These are phyloP conservation scores for Pristionchus fissidentatus DNA, from an alignment of 2,888 invertebrate genomes.

Conservation along the genomic window DNA sequence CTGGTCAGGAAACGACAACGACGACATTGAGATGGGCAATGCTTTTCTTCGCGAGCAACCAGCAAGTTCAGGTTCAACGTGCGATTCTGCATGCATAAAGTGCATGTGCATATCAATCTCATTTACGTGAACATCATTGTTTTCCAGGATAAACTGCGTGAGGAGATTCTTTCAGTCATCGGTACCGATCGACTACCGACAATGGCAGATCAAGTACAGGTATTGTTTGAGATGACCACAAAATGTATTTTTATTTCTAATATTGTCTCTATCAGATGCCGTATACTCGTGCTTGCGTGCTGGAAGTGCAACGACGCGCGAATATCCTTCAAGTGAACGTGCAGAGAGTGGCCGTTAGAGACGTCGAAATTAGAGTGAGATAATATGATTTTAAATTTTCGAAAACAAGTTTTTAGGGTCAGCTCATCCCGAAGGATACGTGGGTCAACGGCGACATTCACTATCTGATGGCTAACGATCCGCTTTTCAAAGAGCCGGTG, in stretches of 20 bases:
- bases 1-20: constrained; percentile 9
- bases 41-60: background rate
- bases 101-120: background rate
- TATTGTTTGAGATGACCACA: background rate
- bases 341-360: background rate
- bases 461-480: background rate
- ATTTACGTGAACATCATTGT: background rate
- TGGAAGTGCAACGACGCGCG: background rate
- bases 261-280: background rate
- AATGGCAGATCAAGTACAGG: background rate
- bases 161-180: background rate
- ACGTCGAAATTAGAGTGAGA: background rate
- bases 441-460: constrained; percentile 38
- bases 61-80: constrained; percentile 5
- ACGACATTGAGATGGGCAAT: constrained; percentile 22
- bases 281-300: background rate
- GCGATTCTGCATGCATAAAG: background rate
- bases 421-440: background rate
- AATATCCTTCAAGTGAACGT: background rate
- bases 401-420: background rate
- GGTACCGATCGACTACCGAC: background rate
- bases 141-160: background rate
- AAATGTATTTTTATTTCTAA: background rate
- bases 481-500: background rate
- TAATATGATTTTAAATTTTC: background rate